Evolutionary conservation across 92 coral and sea anemone species (phyloP), one percentile per base, ranked within the genome.

Genomic region (Phymanthus crucifer): DNA sequence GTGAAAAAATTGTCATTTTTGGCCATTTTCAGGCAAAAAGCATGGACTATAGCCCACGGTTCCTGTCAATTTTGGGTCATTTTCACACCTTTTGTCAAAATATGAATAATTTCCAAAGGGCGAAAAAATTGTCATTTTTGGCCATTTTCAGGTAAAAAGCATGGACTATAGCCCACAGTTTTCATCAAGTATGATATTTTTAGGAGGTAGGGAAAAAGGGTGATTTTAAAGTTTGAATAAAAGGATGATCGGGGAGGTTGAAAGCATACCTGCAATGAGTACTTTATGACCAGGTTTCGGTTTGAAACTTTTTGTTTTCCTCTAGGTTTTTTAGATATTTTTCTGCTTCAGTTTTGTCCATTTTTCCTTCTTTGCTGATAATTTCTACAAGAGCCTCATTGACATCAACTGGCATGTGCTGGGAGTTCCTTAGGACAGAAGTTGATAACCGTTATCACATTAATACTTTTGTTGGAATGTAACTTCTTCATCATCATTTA

Each of bases 391-490:
- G 79, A 33, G 93, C 86, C 18, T 93, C 94, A 35, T 80, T 84
- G 27, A 93, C 98, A 80, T 93, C 99, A 24, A 81, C 72, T 11
- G 98, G 99, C 99, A 95, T 95, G 56, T 88, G 88, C 72, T 95
- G 92, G 6, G 99, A 95, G 66, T 95, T 95, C 81, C 99, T n/a
- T 95, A 54, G 0, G 26, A 76, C 58, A 3, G 11, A 29, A 69
- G n/a, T n/a, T n/a, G n/a, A n/a, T n/a, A n/a, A n/a, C n/a, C n/a
- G n/a, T n/a, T n/a, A n/a, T n/a, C n/a, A n/a, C n/a, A n/a, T n/a
- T n/a, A n/a, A n/a, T n/a, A n/a, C n/a, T n/a, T n/a, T n/a, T n/a
- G n/a, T n/a, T n/a, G n/a, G n/a, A n/a, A n/a, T n/a, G n/a, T n/a
- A n/a, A n/a, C n/a, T n/a, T n/a, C n/a, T n/a, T n/a, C n/a, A n/a